Conservation (phyloP, 2,113 vertebrate species). For the Oxygymnocypris stewartii region DNA sequence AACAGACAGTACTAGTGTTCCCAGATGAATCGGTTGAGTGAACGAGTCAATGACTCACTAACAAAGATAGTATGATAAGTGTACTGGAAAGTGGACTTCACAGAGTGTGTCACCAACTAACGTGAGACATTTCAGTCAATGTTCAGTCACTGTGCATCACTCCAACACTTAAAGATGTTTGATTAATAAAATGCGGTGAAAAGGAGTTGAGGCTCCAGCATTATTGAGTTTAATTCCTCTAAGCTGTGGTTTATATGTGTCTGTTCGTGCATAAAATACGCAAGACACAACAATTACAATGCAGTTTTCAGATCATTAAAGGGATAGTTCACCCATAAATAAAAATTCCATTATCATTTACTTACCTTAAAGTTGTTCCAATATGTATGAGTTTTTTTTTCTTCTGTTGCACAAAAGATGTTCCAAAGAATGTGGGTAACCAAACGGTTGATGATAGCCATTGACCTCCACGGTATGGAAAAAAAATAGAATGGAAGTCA, state of each 20-base stretch:
- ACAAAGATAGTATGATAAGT: background rate
- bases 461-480: too few relatives aligned
- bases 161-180: background rate
- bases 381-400: too few relatives aligned
- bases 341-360: too few relatives aligned
- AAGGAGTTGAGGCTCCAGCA: background rate
- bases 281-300: background rate
- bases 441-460: too few relatives aligned
- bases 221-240: background rate
- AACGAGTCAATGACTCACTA: background rate
- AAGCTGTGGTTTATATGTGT: too few relatives aligned
- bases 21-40: background rate
- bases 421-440: too few relatives aligned
- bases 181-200: background rate
- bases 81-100: background rate
- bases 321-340: too few relatives aligned
- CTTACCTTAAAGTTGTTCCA: too few relatives aligned
- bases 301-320: background rate
- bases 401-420: too few relatives aligned
- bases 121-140: background rate
- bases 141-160: background rate
- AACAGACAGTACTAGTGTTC: background rate
- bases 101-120: background rate
- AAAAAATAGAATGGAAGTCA: too few relatives aligned
- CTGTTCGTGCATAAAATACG: too few relatives aligned